Percentiles rank a stretch among this genome's conserved stretches.
phyloP scores from a whole-genome alignment of 2,888 invertebrate species.

The Phengaris arion region DNA sequence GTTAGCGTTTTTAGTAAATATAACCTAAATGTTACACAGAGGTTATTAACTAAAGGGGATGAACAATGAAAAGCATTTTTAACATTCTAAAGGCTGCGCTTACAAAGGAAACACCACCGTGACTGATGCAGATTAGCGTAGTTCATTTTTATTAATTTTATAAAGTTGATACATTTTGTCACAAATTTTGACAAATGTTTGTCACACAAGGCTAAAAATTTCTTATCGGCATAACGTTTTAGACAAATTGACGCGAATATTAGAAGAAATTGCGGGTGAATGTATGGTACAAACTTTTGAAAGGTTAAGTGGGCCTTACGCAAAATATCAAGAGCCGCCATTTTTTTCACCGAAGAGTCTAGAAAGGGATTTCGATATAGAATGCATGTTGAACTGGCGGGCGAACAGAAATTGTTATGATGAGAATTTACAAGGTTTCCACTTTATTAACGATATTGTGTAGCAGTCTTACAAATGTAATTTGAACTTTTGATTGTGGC shows the following conservation, averaged over 20 bases:
- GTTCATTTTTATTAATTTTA: background rate
- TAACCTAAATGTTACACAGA: background rate
- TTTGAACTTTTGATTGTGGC: conserved; percentile 23
- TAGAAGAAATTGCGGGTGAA: conserved; percentile 49
- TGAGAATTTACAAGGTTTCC: conserved; percentile 76
- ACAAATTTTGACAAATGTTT: background rate
- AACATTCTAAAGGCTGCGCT: background rate
- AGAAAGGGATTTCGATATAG: conserved; percentile 48
- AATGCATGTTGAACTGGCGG: conserved; percentile 49
- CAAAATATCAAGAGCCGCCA: conserved; percentile 49
- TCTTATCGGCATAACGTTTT: conserved; percentile 31
- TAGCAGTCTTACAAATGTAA: conserved; percentile 66
- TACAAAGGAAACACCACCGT: background rate
- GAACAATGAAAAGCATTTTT: background rate
- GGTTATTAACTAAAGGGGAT: background rate
- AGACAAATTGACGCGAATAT: conserved; percentile 54
- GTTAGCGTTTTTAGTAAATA: background rate
- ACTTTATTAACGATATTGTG: conserved; percentile 34
- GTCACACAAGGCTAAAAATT: too few relatives aligned
- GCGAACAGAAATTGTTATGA: conserved; percentile 59
- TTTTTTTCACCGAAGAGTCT: conserved; percentile 56
- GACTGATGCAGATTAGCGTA: background rate
- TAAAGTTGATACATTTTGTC: background rate
- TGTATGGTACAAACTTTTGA: conserved; percentile 39
- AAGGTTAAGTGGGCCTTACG: conserved; percentile 42